Evolutionary conservation across 1,140 invertebrate genomes (phyloP), one percentile per base, ranked within the genome.

Genomic region (Hormaphis cornu): DNA sequence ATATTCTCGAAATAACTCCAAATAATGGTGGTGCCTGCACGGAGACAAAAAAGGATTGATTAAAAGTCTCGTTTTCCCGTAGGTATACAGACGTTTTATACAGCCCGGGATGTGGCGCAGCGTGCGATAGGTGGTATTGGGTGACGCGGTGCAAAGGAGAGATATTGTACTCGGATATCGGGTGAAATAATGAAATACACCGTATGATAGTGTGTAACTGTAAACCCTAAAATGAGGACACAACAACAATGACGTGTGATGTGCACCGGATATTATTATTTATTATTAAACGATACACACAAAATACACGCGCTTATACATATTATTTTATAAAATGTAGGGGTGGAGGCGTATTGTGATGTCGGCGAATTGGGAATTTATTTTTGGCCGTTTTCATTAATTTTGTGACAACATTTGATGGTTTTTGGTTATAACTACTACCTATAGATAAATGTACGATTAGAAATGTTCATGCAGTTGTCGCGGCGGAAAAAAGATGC

Each of bases 21-120:
- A 54, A 40, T 7, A 73, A 72, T 28, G 78, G 76, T 28, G 30
- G 20, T 35, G 24, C 30, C 3, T 8, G 16, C 30, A 16, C 26
- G 28, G 12, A 66, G 28, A 33, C 44, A 35, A 66, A 46, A 66
- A 48, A 50, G 61, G 61, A 66, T 66, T 66, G 61, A 66, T 66
- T 66, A 66, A 66, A 61, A 66, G 42, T 61, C 40, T 66, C 44
- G 42, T 50, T 66, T 66, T 66, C n/a, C 61, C 14, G 9, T n/a
- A n/a, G n/a, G n/a, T n/a, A n/a, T n/a, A n/a, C 24, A 63, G 58
- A 58, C 40, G 22, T 42, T 63, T 46, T 63, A 44, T 30, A 3
- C 46, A 7, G 18, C 7, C 6, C 42, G 4, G 3, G 12, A 28
- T 24, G 12, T 16, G 30, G 4, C 18, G 58, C 42, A 40, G 61